Percentiles rank a stretch among this genome's conserved stretches.
Evolutionary conservation across 2,888 invertebrate species (phyloP).

Genomic region (Cryptophagus acutangulus): DNA sequence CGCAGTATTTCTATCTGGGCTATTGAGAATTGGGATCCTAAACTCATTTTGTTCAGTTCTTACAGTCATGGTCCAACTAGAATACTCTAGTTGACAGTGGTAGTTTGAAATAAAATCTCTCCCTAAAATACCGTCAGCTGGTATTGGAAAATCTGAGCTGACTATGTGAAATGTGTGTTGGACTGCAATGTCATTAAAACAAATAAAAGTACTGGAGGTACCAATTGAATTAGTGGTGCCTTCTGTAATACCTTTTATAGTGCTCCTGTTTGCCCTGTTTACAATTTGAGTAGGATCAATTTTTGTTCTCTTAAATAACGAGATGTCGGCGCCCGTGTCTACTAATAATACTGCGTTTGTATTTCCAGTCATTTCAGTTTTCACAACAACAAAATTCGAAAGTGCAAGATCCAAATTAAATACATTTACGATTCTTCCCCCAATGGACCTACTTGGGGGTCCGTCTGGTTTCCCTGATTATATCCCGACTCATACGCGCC

Average conservation of each 20-base stretch:
- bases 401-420: too few relatives aligned
- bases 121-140: slow-evolving; percentile 10
- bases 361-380: slow-evolving; percentile 7
- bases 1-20: too few relatives aligned
- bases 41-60: too few relatives aligned
- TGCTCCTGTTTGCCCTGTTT: neutral
- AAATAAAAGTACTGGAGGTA: slow-evolving; percentile 3
- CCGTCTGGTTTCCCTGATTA: slow-evolving; percentile 4
- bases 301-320: slow-evolving; percentile 9
- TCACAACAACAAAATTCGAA: slow-evolving; percentile 18
- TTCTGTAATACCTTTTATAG: slow-evolving; percentile 10
- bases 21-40: slow-evolving; percentile 2
- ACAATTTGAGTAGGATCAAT: slow-evolving; percentile 6
- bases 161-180: slow-evolving; percentile 8
- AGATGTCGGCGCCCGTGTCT: slow-evolving; percentile 11
- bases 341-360: slow-evolving; percentile 5
- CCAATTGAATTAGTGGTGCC: slow-evolving; percentile 2
- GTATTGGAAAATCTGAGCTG: slow-evolving; percentile 6
- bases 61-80: slow-evolving; percentile 6
- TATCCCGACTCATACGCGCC: neutral
- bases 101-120: slow-evolving; percentile 2
- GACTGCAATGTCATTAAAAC: slow-evolving; percentile 2
- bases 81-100: slow-evolving; percentile 5
- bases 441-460: slow-evolving; percentile 1
- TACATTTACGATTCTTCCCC: too few relatives aligned